Evolutionary conservation across 2,888 invertebrate genomes (phyloP).

Genomic region (Phalera bucephala): DNA sequence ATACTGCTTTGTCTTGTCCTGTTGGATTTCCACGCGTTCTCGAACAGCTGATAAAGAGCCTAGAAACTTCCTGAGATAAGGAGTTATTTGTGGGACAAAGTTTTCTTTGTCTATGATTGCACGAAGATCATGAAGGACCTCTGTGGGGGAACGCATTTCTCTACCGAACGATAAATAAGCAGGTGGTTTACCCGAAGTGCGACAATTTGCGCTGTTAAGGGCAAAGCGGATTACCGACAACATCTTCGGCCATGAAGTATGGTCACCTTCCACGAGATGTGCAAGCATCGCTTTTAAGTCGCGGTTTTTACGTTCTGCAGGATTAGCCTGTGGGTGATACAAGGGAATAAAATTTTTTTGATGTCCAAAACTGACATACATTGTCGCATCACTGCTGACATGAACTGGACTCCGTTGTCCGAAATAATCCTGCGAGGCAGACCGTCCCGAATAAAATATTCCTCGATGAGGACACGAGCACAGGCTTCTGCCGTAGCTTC

Average conservation of each 20-base stretch:
- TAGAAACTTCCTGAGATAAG: conserved; percentile 8
- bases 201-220: conserved; percentile 19
- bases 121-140: conserved; percentile 8
- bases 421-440: conserved; percentile 24
- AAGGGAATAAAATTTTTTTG: conserved; percentile 27
- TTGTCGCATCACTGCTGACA: conserved; percentile 28
- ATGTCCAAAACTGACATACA: conserved; percentile 16
- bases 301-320: no score
- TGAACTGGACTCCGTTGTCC: conserved; percentile 32
- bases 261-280: conserved; percentile 30
- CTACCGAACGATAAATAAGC: conserved; percentile 35
- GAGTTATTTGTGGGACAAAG: conserved; percentile 21
- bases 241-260: conserved; percentile 25
- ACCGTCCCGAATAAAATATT: conserved; percentile 27
- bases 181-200: conserved; percentile 23
- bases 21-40: conserved; percentile 1
- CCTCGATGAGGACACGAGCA: conserved; percentile 17
- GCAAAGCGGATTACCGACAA: conserved; percentile 31
- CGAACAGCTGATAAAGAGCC: not conserved
- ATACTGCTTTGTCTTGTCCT: no score
- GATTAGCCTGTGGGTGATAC: conserved; percentile 47
- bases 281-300: conserved; percentile 41
- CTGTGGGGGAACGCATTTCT: conserved; percentile 29
- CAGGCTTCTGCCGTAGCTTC: conserved; percentile 20
- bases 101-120: conserved; percentile 13